Conservation (phyloP, 2,797 vertebrate genomes). For the Arrhamphus sclerolepis region DNA sequence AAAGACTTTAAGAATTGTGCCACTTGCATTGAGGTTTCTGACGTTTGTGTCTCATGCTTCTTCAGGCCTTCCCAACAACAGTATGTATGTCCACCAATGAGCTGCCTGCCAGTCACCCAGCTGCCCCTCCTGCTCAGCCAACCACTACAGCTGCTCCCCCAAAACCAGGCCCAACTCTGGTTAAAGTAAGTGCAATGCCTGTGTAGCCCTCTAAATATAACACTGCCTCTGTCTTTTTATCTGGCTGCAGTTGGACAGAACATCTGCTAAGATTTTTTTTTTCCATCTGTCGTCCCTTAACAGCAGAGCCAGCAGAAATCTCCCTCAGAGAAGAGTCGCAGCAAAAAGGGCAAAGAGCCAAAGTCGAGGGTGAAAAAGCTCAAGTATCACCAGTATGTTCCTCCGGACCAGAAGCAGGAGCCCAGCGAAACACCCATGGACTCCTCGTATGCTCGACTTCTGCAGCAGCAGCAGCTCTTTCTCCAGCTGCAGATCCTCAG, state of each 20-base stretch:
- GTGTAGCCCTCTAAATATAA: neutral
- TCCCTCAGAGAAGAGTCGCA: slow-evolving; percentile 90
- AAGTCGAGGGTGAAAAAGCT: slow-evolving; percentile 94
- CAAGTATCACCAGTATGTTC: slow-evolving; percentile 99
- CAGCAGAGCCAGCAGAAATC: slow-evolving; percentile 96
- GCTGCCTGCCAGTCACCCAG: slow-evolving; percentile 70
- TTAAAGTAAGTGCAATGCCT: slow-evolving; percentile 85
- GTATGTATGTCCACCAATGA: slow-evolving; percentile 83
- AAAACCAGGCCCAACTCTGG: slow-evolving; percentile 87
- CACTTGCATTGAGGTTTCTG: neutral
- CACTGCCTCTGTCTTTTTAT: neutral
- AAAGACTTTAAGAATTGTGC: neutral
- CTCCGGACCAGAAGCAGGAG: slow-evolving; percentile 96
- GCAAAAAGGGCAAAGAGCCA: slow-evolving; percentile 94
- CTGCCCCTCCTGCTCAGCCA: slow-evolving; percentile 59
- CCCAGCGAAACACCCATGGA: slow-evolving; percentile 92
- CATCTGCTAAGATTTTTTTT: neutral
- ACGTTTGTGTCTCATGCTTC: neutral
- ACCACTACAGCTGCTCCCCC: slow-evolving; percentile 72
- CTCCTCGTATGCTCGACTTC: slow-evolving; percentile 93
- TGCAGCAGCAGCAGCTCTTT: slow-evolving; percentile 98
- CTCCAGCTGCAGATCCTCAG: slow-evolving; percentile 98
- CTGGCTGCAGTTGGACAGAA: neutral
- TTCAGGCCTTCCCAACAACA: slow-evolving; percentile 81
- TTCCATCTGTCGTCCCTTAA: slow-evolving; percentile 16